Conservation (phyloP, 2,797 vertebrate species). For the Chiloscyllium punctatum region DNA sequence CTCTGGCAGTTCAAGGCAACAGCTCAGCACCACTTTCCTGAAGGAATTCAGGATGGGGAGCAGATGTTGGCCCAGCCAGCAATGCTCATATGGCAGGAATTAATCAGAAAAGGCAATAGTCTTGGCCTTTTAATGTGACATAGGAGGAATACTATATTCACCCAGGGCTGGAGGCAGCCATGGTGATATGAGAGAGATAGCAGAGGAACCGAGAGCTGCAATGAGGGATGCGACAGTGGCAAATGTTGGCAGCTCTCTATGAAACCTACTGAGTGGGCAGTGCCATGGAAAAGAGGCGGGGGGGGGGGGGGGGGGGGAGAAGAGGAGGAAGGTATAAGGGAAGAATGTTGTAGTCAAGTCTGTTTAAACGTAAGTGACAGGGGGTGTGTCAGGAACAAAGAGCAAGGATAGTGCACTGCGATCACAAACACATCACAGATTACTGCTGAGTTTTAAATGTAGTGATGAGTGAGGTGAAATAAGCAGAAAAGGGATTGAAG, state of each 20-base stretch:
- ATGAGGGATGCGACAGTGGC: neutral
- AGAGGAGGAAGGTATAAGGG: too few relatives aligned
- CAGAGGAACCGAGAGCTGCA: neutral
- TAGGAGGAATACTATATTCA: neutral
- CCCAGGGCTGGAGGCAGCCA: neutral
- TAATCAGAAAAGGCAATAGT: too few relatives aligned
- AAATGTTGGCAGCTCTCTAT: neutral
- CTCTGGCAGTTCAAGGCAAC: too few relatives aligned
- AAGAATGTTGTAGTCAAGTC: neutral
- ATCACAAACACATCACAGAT: neutral
- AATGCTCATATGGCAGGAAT: too few relatives aligned
- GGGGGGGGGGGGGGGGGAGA: too few relatives aligned
- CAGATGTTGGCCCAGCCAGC: too few relatives aligned
- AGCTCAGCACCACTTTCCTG: too few relatives aligned
- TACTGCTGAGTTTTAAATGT: neutral
- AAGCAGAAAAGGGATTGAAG: neutral
- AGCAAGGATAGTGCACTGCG: neutral
- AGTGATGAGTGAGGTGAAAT: neutral
- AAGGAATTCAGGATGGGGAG: too few relatives aligned
- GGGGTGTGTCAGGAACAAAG: neutral
- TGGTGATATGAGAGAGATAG: neutral
- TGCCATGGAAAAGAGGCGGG: neutral
- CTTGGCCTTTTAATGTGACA: neutral
- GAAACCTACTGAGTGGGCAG: neutral
- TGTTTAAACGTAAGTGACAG: neutral